Base-by-base conservation (phyloP, 2,113 vertebrate species). In the Antechinus stuartii region DNA sequence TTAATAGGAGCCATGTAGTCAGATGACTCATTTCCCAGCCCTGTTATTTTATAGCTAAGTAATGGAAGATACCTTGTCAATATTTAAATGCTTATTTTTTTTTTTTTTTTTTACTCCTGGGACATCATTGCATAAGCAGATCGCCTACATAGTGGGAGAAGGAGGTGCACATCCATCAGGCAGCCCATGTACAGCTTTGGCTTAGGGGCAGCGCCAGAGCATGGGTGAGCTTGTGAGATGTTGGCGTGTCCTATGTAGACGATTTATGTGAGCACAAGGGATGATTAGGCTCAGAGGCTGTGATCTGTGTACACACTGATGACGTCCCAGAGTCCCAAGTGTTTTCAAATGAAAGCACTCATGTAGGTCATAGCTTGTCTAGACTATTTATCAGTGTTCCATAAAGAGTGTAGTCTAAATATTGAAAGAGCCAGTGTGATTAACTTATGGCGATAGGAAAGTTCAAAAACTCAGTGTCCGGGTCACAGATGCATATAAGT, bases 41-140 rank as follows among this genome's bases (percentile, higher is more conserved):
- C 89, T 10, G 19, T 35, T 47, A 49, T 96, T 93, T 95, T 96
- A 90, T 94, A 55, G 90, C 42, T 91, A n/a, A 94, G 23, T 94
- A 46, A 93, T 25, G 89, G 8, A 47, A 16, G 12, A 55, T 90
- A 23, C 92, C 47, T n/a, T 93, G 0, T 52, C 92, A 92, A 50
- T 76, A 93, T 52, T 54, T 95, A 47, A 54, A 54, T 93, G 95
- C 12, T 52, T 52, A 11, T 96, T 95, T 96, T 92, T 53, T 95
- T 24, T 92, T 24, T 92, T 42, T 2, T 47, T 47, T 47, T 47
- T 47, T 47, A 26, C 49, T 94, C 12, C 61, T 61, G 57, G 30
- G 30, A 68, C 12, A 68, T 35, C 12, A 68, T 35, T 3, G 12
- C 61, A 68, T n/a, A 68, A 68, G 35, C 30, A 68, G 27, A 68